Conservation (phyloP, 2,113 vertebrate species). For the Phyllostomus hastatus region DNA sequence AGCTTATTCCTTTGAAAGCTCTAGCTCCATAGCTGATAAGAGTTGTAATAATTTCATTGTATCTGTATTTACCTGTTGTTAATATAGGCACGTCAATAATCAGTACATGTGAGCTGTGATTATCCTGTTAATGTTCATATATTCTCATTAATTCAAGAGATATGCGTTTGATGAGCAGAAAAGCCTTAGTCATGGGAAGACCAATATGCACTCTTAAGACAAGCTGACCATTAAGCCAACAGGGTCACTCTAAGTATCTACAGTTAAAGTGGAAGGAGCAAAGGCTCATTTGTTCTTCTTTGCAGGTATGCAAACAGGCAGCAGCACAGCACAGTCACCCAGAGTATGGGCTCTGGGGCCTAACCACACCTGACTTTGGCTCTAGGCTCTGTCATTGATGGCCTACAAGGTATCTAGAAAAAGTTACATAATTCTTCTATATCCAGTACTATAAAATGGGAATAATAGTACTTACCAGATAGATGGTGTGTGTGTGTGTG, state of each 20-base stretch:
- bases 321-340: not conserved
- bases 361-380: not conserved
- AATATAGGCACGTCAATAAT: not conserved
- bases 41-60: slow-evolving; percentile 28
- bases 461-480: not conserved
- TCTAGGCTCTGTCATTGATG: not conserved
- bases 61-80: not conserved
- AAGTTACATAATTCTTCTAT: not conserved
- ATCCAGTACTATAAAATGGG: not conserved
- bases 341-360: not conserved
- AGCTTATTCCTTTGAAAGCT: slow-evolving; percentile 17
- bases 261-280: not conserved
- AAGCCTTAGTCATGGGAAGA: not conserved
- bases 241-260: not conserved
- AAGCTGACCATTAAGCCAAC: not conserved
- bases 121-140: not conserved
- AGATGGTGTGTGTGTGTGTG: not conserved
- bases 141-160: slow-evolving; percentile 8
- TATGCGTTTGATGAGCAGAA: not conserved
- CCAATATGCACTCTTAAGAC: not conserved
- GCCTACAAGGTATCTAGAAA: not conserved
- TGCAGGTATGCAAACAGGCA: not conserved
- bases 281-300: not conserved
- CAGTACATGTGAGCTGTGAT: not conserved
- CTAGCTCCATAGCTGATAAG: not conserved